Base-by-base conservation (phyloP, 2,888 invertebrate species). In the Perizoma flavofasciatum region DNA sequence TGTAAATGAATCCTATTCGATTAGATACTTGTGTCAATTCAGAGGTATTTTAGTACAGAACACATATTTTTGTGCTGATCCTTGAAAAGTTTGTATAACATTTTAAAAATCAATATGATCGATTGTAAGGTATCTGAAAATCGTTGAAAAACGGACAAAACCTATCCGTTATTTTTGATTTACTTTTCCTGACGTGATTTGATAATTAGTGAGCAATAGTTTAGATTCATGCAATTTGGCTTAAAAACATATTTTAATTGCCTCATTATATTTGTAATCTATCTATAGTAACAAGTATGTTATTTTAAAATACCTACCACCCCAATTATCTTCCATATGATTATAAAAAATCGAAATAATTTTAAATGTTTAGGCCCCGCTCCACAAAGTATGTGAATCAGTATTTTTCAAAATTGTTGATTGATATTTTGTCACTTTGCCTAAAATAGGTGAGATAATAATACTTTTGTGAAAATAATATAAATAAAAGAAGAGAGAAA, bases 401-500 rank as follows among this genome's bases (percentile, higher is more conserved):
- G 76, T 77, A 77, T 77, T 75, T 74, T 64, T 62, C 60, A 71
- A 72, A 71, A 69, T 71, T 69, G 56, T 59, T 51, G 51, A 68
- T 78, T 75, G 71, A 74, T 75, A 65, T 71, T 82, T 86, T 83
- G 88, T 89, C 88, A 89, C 86, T 88, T 86, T 86, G 89, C 88
- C 88, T 89, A 86, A 77, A 68, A 77, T 81, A 83, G 78, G 82
- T 78, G 78, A 81, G 83, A 83, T 78, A 78, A 81, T 78, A 69
- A 74, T 80, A 75, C 22, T 22, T 22, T 2, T 89, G 87, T 86
- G 87, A 82, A 89, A 85, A 88, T 86, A 87, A 83, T 88, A 86
- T 88, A 88, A 78, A 84, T 63, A 85, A 81, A 83, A 87, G 84
- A 89, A 88, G 85, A 89, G 87, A 89, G 84, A 89, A 88, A 85